Base-by-base conservation (phyloP, 2,113 vertebrate genomes). In the Nipponia nippon region DNA sequence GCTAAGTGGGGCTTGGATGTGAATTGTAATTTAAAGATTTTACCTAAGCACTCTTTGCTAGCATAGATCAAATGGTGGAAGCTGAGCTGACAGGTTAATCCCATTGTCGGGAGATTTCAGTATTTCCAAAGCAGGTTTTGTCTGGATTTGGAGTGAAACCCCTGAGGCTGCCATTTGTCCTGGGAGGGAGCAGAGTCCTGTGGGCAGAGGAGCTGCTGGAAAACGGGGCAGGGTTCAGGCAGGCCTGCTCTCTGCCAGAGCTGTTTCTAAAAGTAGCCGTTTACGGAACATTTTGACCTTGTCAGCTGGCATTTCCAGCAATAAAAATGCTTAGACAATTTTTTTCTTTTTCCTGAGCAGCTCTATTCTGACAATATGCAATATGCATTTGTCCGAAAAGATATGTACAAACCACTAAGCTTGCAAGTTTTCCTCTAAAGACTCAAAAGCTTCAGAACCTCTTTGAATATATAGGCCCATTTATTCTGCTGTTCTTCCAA, bases 21-120 rank as follows among this genome's bases (percentile, higher is more conserved):
- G 81, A 95, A 89, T 67, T 71, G 59, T 44, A 94, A 81, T 81
- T 80, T 81, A 75, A 73, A 89, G 34, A 38, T 70, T 90, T 95
- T 95, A 95, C 81, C 77, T 82, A 75, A 87, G 65, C 49, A 82
- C 10, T 56, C 46, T 73, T 81, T 72, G 23, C 65, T 65, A 72
- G 69, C 81, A 53, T 23, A 79, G 87, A 84, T 89, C 93, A 88
- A 83, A 96, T 32, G 14, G 69, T 52, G 47, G 83, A 84, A 95
- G 65, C 38, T 2, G 25, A 93, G 26, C 77, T 93, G 90, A 87
- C 89, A 87, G 95, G 77, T 82, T 92, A 95, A 95, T 93, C 83
- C 38, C 79, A 83, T 42, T 78, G 85, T 66, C 55, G 63, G 61
- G 69, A 84, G 80, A 92, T 89, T 92, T 87, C 77, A 49, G 34